Evolutionary conservation across 2,888 invertebrate species (phyloP).

Genomic region (Nemoura dubitans): DNA sequence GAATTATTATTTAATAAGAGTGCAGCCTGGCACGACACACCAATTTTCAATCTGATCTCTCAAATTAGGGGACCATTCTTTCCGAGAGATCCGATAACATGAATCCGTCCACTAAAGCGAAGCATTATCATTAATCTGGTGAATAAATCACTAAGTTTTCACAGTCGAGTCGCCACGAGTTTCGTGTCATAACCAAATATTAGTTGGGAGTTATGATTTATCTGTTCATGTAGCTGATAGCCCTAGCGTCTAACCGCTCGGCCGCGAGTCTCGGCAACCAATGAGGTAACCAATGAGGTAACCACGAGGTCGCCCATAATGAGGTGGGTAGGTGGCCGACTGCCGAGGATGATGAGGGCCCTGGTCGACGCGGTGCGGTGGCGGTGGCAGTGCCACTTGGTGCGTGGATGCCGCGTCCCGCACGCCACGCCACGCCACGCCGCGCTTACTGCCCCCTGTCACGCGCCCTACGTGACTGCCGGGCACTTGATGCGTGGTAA

Average conservation of each 20-base stretch:
- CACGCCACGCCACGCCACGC: background rate
- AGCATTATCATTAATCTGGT: slow-evolving; percentile 1
- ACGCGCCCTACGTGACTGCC: slow-evolving; percentile 31
- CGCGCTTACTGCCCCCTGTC: slow-evolving; percentile 26
- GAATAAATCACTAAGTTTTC: slow-evolving; percentile 12
- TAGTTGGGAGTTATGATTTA: slow-evolving; percentile 23
- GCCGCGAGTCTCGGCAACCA: background rate
- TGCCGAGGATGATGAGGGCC: background rate
- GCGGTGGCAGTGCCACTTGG: too few relatives aligned
- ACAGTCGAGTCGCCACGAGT: background rate
- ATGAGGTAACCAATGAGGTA: background rate
- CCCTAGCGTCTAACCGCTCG: background rate
- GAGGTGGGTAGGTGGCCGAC: background rate
- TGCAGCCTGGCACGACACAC: background rate
- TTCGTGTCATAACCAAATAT: slow-evolving; percentile 3
- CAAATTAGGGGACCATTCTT: slow-evolving; percentile 7
- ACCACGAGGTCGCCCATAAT: background rate
- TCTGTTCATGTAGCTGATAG: slow-evolving; percentile 2
- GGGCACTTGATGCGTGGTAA: slow-evolving; percentile 20
- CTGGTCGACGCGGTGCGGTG: background rate
- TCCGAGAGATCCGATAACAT: background rate
- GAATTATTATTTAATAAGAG: slow-evolving; percentile 12
- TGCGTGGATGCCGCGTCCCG: too few relatives aligned
- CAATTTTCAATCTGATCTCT: background rate
- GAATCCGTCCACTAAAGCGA: background rate